Conservation (phyloP, 2,797 vertebrate species). For the Eulemur rubriventer region DNA sequence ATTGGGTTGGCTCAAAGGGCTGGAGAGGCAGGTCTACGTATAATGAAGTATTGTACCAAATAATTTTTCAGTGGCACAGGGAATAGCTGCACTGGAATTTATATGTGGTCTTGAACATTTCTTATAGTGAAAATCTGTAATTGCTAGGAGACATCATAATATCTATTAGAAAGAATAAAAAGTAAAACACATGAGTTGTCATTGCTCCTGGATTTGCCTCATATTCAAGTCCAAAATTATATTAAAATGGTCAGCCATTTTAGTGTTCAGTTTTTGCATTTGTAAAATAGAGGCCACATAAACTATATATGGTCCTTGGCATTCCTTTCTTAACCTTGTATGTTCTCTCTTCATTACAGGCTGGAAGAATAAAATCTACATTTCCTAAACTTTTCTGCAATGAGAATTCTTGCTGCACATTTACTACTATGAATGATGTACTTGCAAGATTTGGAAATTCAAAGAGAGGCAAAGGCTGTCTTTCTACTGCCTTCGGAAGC, state of each 20-base stretch:
- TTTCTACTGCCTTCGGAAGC: neutral
- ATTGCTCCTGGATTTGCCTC: neutral
- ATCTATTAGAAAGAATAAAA: neutral
- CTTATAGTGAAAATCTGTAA: neutral
- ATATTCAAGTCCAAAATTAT: neutral
- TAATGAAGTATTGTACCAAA: neutral
- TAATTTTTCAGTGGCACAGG: neutral
- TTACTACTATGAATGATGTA: neutral
- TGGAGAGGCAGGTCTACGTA: neutral
- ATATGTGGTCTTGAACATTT: neutral
- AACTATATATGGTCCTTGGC: neutral
- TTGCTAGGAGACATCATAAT: neutral
- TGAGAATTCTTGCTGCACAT: neutral
- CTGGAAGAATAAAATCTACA: neutral
- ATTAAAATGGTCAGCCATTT: neutral
- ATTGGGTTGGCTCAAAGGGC: neutral
- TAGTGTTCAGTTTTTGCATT: neutral
- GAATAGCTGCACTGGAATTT: neutral
- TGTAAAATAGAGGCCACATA: neutral
- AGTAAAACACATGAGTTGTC: neutral
- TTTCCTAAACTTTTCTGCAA: neutral
- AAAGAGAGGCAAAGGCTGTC: neutral
- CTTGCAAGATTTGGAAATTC: neutral
- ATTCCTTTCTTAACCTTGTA: neutral
- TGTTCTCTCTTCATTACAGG: neutral